A percentile compares a stretch with the other conserved stretches of the same genome.
Conservation (phyloP, 2,797 vertebrate species). For the Danio jaintianensis region DNA sequence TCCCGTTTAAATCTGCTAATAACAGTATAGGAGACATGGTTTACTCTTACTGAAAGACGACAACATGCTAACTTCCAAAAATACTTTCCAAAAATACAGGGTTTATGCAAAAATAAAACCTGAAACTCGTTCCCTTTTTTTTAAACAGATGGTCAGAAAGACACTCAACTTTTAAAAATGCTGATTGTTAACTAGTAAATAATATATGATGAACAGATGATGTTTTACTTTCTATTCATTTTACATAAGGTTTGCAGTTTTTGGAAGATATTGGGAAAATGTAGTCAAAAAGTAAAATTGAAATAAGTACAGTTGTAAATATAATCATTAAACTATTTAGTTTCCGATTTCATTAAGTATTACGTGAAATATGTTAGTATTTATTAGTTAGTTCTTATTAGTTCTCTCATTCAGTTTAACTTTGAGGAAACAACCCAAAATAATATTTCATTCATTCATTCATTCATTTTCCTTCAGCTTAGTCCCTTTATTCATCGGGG, state of each 20-base stretch:
- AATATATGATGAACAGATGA: neutral
- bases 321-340: too few relatives aligned
- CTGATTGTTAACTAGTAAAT: neutral
- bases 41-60: neutral
- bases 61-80: neutral
- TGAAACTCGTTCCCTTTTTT: neutral
- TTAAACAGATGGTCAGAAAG: neutral
- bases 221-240: neutral
- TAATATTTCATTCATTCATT: too few relatives aligned
- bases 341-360: too few relatives aligned
- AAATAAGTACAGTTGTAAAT: too few relatives aligned
- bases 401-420: too few relatives aligned
- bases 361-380: too few relatives aligned
- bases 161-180: neutral
- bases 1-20: conserved; percentile 8
- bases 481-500: too few relatives aligned
- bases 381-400: too few relatives aligned
- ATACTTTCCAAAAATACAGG: neutral
- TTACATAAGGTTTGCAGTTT: neutral
- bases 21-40: conserved; percentile 8
- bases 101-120: neutral
- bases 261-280: neutral
- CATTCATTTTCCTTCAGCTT: too few relatives aligned
- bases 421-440: too few relatives aligned
- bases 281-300: too few relatives aligned